Percentiles rank a stretch among this genome's conserved stretches.
phyloP scores from a whole-genome alignment of 2,113 vertebrate genomes.

The Motacilla alba region DNA sequence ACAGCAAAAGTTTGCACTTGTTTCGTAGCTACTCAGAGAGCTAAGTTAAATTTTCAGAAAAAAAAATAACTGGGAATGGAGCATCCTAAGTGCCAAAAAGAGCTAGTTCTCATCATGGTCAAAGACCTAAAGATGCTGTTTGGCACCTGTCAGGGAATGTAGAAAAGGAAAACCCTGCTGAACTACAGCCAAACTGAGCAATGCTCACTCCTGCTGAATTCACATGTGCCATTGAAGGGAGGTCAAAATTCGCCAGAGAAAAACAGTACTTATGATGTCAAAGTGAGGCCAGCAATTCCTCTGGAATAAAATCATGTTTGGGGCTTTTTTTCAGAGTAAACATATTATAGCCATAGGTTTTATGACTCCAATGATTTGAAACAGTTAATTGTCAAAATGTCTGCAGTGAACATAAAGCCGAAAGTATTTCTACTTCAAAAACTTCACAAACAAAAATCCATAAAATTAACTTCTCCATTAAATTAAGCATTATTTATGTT shows the following conservation, averaged over 20 bases:
- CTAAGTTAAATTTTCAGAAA: neutral
- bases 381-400: conserved; percentile 59
- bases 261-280: neutral
- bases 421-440: conserved; percentile 35
- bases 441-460: conserved; percentile 45
- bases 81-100: neutral
- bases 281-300: neutral
- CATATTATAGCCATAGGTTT: neutral
- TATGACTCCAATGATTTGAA: conserved; percentile 3
- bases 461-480: conserved; percentile 39
- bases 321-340: neutral
- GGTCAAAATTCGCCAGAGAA: neutral
- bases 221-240: neutral
- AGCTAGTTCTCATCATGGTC: neutral
- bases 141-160: neutral
- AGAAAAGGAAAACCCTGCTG: neutral
- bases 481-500: conserved; percentile 47
- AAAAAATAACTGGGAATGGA: neutral
- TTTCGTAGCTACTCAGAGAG: neutral
- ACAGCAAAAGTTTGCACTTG: neutral
- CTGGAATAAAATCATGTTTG: neutral
- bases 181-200: neutral
- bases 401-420: conserved; percentile 6
- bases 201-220: neutral
- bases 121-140: neutral